phyloP scores from a whole-genome alignment of 2,797 vertebrate genomes.

The Prionace glauca region DNA sequence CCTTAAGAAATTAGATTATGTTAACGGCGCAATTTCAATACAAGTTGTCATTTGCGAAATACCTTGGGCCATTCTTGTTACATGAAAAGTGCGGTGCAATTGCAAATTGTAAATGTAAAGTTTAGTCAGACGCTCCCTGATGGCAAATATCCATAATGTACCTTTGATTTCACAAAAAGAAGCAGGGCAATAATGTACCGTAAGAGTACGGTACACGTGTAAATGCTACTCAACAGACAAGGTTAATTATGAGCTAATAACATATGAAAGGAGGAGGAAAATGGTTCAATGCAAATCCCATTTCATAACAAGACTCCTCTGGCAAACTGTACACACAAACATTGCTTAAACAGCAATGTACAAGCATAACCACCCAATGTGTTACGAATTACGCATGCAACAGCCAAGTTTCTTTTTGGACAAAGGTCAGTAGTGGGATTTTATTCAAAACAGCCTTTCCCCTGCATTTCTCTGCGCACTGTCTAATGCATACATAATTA shows the following conservation, averaged over 20 bases:
- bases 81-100: not conserved
- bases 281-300: not conserved
- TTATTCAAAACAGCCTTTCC: conserved; percentile 14
- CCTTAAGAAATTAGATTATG: not conserved
- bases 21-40: not conserved
- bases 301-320: not conserved
- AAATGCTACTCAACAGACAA: not conserved
- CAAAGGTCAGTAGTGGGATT: not conserved
- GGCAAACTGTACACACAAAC: not conserved
- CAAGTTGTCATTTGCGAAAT: not conserved
- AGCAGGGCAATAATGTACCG: not conserved
- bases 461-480: not conserved
- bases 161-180: not conserved
- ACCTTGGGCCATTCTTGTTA: not conserved
- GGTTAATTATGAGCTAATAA: not conserved
- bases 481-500: not conserved
- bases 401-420: not conserved
- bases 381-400: not conserved
- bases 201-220: not conserved
- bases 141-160: not conserved
- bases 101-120: not conserved
- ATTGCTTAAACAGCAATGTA: not conserved
- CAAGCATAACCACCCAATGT: not conserved
- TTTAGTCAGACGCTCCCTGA: not conserved
- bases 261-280: not conserved